Percentiles rank a stretch among this genome's conserved stretches.
phyloP scores from a whole-genome alignment of 2,113 vertebrate species.

The Bagarius yarrelli region DNA sequence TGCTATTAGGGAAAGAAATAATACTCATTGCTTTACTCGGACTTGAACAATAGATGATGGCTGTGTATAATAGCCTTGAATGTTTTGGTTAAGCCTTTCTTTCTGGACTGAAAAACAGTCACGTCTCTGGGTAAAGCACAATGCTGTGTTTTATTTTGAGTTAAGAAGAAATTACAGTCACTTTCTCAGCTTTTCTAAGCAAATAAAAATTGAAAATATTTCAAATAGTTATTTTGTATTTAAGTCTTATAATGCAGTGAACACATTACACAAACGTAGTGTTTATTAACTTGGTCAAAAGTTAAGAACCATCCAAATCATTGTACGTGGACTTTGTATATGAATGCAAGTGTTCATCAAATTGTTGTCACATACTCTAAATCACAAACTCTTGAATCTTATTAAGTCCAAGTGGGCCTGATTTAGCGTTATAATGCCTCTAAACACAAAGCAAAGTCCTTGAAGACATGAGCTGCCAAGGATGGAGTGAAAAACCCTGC shows the following conservation, averaged over 20 bases:
- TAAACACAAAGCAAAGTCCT: no score
- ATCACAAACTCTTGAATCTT: no score
- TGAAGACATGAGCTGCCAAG: no score
- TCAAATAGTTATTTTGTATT: neutral
- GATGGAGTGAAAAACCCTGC: no score
- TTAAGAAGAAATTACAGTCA: constrained; percentile 41
- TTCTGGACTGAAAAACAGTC: constrained; percentile 26
- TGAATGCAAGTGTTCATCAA: no score
- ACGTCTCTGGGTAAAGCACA: constrained; percentile 45
- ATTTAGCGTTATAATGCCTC: no score
- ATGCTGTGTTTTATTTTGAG: constrained; percentile 48
- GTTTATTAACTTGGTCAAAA: neutral
- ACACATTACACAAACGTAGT: neutral
- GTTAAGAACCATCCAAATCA: neutral
- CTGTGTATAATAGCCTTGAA: constrained; percentile 14
- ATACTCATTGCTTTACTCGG: constrained; percentile 33
- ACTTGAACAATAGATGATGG: constrained; percentile 14
- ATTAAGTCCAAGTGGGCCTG: no score
- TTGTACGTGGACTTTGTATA: no score
- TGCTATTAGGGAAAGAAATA: constrained; percentile 5
- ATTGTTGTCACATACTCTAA: no score
- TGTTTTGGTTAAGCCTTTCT: constrained; percentile 41
- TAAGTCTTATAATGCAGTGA: neutral
- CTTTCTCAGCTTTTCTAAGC: constrained; percentile 5
- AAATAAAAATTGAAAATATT: neutral